Evolutionary conservation across 2,113 vertebrate genomes (phyloP).

Genomic region (Urocynchramus pylzowi): DNA sequence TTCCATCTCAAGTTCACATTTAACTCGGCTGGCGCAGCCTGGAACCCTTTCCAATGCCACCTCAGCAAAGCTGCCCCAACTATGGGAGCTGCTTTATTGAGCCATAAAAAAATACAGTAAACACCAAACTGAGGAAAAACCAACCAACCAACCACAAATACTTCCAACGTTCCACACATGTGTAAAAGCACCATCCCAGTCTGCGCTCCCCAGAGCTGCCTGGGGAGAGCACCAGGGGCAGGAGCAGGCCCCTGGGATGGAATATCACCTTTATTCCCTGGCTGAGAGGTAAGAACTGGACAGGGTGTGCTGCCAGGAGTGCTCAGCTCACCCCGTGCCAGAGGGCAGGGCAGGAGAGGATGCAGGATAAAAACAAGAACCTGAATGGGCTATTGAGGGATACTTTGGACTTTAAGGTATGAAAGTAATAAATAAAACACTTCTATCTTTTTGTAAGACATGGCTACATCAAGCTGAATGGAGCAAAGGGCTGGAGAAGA

Average conservation of each 20-base stretch:
- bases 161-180: neutral
- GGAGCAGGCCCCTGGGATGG: neutral
- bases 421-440: constrained; percentile 43
- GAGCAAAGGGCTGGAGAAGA: neutral
- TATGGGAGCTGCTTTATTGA: neutral
- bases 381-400: neutral
- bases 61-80: neutral
- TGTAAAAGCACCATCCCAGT: neutral
- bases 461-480: constrained; percentile 23
- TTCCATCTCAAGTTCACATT: constrained; percentile 14
- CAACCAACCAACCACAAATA: neutral
- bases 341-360: neutral
- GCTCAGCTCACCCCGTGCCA: neutral
- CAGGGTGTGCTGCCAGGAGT: neutral
- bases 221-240: neutral
- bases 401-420: neutral
- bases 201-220: neutral
- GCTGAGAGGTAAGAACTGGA: neutral
- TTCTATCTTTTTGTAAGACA: neutral
- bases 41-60: neutral
- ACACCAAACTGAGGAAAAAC: neutral
- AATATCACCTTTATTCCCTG: neutral
- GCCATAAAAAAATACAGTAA: neutral
- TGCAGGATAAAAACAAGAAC: neutral
- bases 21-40: neutral